A percentile compares a stretch with the other conserved stretches of the same genome.
Conservation (phyloP, 2,113 vertebrate genomes). For the Syngnathus typhle region DNA sequence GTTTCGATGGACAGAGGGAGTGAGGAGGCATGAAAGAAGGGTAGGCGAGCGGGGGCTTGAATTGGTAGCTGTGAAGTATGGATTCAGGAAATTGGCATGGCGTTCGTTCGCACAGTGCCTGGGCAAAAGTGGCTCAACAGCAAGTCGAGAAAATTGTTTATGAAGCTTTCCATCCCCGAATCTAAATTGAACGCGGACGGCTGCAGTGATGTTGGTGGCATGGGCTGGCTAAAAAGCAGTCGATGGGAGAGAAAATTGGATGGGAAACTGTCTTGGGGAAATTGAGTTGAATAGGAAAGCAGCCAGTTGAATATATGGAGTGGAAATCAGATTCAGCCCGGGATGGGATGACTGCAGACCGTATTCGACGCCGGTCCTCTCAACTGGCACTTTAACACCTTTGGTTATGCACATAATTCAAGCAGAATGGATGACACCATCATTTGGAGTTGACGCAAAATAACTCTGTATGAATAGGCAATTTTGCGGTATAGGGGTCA, state of each 20-base stretch:
- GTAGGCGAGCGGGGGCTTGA: constrained; percentile 26
- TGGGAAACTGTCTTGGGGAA: constrained; percentile 63
- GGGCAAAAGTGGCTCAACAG: constrained; percentile 68
- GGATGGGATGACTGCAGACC: constrained; percentile 45
- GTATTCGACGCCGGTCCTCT: constrained; percentile 19
- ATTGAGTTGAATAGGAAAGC: constrained; percentile 58
- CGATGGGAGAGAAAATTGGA: constrained; percentile 67
- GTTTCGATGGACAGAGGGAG: constrained; percentile 66
- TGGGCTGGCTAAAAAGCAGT: constrained; percentile 24
- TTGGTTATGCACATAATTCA: constrained; percentile 52
- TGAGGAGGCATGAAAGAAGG: constrained; percentile 51
- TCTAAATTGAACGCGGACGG: constrained; percentile 63
- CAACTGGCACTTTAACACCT: constrained; percentile 47
- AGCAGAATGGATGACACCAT: constrained; percentile 57
- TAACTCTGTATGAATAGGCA: constrained; percentile 63
- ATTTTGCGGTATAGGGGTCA: constrained; percentile 44
- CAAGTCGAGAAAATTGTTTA: constrained; percentile 72
- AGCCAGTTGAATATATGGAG: constrained; percentile 60
- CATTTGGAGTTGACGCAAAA: constrained; percentile 58
- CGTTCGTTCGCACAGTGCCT: constrained; percentile 67
- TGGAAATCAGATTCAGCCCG: constrained; percentile 59
- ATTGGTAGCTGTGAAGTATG: constrained; percentile 66
- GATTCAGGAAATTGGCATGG: constrained; percentile 75
- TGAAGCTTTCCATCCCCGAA: constrained; percentile 71
- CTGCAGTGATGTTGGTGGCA: constrained; percentile 22